Evolutionary conservation across 2,113 vertebrate species (phyloP).

Genomic region (Amblyornis subalaris): DNA sequence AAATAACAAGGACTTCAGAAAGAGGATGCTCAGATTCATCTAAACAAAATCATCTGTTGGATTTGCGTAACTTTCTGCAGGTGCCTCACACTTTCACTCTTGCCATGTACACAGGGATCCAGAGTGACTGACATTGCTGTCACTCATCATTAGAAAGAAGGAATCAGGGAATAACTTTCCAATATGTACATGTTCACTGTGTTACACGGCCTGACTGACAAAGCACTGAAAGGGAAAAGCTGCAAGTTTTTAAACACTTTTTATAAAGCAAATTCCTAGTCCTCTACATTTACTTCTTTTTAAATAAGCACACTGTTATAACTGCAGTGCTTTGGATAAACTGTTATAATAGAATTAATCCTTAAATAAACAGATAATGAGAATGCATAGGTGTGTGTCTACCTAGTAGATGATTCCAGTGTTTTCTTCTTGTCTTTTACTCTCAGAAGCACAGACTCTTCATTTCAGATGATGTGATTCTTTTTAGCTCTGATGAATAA

Average conservation of each 20-base stretch:
- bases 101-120: not conserved
- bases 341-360: not conserved
- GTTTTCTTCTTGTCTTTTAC: not conserved
- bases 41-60: not conserved
- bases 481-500: not conserved
- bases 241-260: not conserved
- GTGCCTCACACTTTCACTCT: not conserved
- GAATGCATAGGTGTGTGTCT: not conserved
- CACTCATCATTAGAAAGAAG: not conserved
- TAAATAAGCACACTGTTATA: not conserved
- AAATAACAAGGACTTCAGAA: not conserved
- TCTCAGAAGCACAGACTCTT: not conserved
- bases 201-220: not conserved
- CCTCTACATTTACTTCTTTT: not conserved
- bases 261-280: not conserved
- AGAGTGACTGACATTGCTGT: not conserved
- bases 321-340: not conserved
- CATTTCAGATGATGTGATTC: not conserved
- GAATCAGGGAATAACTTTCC: not conserved
- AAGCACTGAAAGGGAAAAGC: not conserved
- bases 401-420: not conserved
- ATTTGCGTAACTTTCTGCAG: not conserved
- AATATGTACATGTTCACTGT: not conserved
- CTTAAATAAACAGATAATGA: not conserved
- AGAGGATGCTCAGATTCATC: not conserved